Evolutionary conservation across 2,113 vertebrate genomes (phyloP).

Genomic region (Monopterus albus): DNA sequence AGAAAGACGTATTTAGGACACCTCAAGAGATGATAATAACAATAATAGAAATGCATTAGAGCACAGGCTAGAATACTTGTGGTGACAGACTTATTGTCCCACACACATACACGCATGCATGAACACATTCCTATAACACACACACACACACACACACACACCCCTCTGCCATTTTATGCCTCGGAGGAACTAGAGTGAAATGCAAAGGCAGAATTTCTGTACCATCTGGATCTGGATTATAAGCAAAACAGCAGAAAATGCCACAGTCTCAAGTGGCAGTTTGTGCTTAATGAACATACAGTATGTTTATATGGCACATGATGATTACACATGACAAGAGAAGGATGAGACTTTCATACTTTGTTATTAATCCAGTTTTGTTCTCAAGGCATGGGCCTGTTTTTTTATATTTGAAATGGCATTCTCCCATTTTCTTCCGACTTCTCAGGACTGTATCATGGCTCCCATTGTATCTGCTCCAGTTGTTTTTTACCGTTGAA

Average conservation of each 20-base stretch:
- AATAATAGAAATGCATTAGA: neutral
- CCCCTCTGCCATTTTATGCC: conserved; percentile 8
- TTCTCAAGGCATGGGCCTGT: neutral
- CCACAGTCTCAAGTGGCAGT: conserved; percentile 1
- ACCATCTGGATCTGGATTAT: conserved; percentile 47
- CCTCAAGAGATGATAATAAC: neutral
- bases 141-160: neutral
- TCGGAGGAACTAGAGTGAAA: conserved; percentile 19
- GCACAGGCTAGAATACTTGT: neutral
- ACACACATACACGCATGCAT: neutral
- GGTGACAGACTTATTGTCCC: neutral
- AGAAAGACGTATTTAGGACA: neutral
- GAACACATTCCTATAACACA: neutral
- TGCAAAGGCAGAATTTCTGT: conserved; percentile 15
- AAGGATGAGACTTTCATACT: neutral
- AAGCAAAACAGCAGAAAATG: conserved; percentile 17
- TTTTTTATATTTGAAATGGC: neutral
- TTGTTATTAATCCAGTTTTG: neutral
- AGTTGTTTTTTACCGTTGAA: neutral
- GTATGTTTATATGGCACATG: neutral
- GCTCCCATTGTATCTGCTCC: too few species aligned
- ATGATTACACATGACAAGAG: neutral
- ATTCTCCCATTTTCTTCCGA: too few species aligned
- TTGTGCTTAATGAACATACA: conserved; percentile 2
- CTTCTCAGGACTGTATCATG: neutral